Conservation (phyloP, 2,888 invertebrate species). For the Sepioteuthis lessoniana region DNA sequence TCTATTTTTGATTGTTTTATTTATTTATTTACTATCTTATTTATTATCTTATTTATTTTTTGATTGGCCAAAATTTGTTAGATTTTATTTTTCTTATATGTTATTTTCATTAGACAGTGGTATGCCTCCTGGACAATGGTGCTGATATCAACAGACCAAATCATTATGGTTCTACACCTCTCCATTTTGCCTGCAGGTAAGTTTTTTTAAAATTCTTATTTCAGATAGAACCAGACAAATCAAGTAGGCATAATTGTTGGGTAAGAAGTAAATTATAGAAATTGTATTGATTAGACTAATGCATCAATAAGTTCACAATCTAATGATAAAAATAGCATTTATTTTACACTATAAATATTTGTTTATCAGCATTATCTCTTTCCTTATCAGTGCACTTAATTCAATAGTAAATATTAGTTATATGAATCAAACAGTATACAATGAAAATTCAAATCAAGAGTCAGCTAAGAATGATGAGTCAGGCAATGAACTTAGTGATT, state of each 20-base stretch:
- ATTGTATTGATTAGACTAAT: background rate
- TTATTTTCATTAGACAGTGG: constrained; percentile 64
- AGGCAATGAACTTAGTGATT: no score
- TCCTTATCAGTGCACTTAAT: no score
- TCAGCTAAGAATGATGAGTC: no score
- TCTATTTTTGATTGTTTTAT: no score
- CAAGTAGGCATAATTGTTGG: background rate
- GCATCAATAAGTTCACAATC: no score
- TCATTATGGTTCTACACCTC: constrained; percentile 68
- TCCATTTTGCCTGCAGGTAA: constrained; percentile 74
- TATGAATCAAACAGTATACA: no score
- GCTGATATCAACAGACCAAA: constrained; percentile 69
- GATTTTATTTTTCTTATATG: background rate
- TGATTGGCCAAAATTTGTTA: background rate
- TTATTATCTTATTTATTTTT: background rate
- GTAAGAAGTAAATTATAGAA: background rate
- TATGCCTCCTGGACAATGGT: constrained; percentile 70
- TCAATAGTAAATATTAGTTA: no score
- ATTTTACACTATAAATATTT: no score
- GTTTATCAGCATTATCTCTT: no score
- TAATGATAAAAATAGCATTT: no score
- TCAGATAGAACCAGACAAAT: background rate
- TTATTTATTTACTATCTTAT: no score
- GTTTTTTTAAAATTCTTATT: background rate
- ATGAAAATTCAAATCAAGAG: no score